Base-by-base conservation (phyloP, 2,113 vertebrate species). In the Perca flavescens region DNA sequence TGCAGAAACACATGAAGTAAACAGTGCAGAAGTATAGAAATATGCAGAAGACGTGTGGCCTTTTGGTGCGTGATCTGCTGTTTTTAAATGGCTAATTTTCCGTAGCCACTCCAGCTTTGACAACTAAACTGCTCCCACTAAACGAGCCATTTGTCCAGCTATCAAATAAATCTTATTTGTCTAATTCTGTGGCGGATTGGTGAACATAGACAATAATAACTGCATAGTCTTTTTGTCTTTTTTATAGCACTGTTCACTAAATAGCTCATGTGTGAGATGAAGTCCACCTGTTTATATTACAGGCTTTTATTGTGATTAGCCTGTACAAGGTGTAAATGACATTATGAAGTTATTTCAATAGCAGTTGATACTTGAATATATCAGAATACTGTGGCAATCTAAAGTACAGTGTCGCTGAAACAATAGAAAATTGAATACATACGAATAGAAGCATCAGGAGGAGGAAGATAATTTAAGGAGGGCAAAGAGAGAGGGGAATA, bases 321-420 rank as follows among this genome's bases (percentile, higher is more conserved):
- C 54, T 81, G 50, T 43, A 77, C 52, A 34, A 67, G 64, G 64
- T 66, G 69, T 75, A 69, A 80, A 87, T 73, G 22, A 66, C 63
- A 79, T 73, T 49, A 77, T 72, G 79, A 85, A 73, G 83, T 80
- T 75, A 54, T 70, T 78, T 84, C 62, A 86, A 84, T 43, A 57
- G 77, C 62, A 70, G 53, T 52, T 47, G 52, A 92, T 90, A 92
- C 91, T 92, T 92, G 90, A 91, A 90, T 86, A 78, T 76, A 74
- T 85, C 49, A 60, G 56, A 84, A 76, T 79, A 64, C 72, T 78
- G 79, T 66, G 63, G 77, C 60, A 67, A 72, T 76, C 49, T 68
- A 61, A 86, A 82, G 62, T 28, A 69, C 57, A 71, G 9, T 58
- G 31, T 50, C n/a, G 19, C 61, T 61, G 46, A 74, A 81, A 75